phyloP scores from a whole-genome alignment of 2,797 vertebrate genomes.

The Bradypus variegatus region DNA sequence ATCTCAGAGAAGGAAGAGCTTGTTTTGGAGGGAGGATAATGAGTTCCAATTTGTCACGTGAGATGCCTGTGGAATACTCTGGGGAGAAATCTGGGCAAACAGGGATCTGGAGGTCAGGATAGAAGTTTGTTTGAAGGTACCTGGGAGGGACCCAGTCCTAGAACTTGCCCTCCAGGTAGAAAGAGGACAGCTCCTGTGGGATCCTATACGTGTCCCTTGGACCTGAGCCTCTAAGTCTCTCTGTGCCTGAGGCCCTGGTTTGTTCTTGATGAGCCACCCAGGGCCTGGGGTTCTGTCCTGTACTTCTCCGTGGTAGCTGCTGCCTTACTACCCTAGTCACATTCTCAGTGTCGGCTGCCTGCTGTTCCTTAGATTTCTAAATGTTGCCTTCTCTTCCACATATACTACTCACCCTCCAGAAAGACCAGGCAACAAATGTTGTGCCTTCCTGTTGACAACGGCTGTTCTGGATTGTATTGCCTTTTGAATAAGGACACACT shows the following conservation, averaged over 20 bases:
- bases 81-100: not conserved
- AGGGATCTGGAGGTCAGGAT: not conserved
- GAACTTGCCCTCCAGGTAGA: not conserved
- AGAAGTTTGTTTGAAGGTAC: not conserved
- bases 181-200: not conserved
- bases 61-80: not conserved
- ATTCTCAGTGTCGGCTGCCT: not conserved
- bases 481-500: not conserved
- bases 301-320: rapidly evolving
- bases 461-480: not conserved
- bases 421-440: not conserved
- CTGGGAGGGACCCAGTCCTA: not conserved
- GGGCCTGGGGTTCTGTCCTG: not conserved
- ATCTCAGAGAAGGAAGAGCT: not conserved
- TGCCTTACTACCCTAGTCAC: not conserved
- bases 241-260: not conserved
- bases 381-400: not conserved
- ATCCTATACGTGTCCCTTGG: not conserved
- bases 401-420: not conserved
- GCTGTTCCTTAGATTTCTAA: not conserved
- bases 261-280: not conserved
- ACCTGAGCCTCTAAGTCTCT: not conserved
- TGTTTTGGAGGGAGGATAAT: not conserved
- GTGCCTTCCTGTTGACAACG: not conserved
- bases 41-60: not conserved